Base-by-base conservation (phyloP, 2,113 vertebrate species). In the Caloenas nicobarica region DNA sequence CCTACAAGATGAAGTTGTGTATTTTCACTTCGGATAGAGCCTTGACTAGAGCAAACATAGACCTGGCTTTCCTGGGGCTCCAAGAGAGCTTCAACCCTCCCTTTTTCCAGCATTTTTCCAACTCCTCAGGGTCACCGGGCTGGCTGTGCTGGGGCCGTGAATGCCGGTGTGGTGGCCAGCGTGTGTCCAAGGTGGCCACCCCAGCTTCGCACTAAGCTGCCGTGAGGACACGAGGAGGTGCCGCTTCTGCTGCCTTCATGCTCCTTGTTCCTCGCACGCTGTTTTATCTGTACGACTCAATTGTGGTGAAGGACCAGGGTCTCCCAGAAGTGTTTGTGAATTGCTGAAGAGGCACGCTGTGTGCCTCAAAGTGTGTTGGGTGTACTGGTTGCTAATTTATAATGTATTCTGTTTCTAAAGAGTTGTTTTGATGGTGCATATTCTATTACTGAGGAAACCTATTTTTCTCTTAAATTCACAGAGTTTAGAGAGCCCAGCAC, bases 401-500 rank as follows among this genome's bases (percentile, higher is more conserved):
- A 23, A 12, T 50, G 36, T 84, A 81, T 87, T 70, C 38, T 83
- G 48, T 94, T 89, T 61, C 40, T 62, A 4, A 85, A 83, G 65
- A 64, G 24, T 48, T 34, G 19, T 56, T 56, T 80, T 79, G 66
- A 24, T 81, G 22, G 36, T 79, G 38, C 6, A 0, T 91, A 26
- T 82, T 69, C 95, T 7, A 9, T 72, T 80, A 34, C n/a, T 91
- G 53, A 76, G 24, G 54, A 91, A 86, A 22, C 10, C 5, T 86
- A 40, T 76, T 25, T 87, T 91, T 66, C 91, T 79, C 78, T 91
- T 28, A 44, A 70, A 91, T 93, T 90, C 62, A 1, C 73, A 99
- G 99, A 96, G 69, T 33, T 96, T 96, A 29, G 99, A 99, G 86
- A 97, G 96, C 42, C 98, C 99, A 60, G 98, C 99, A 13, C 98